Percentiles rank a stretch among this genome's conserved stretches.
These are phyloP conservation scores for Parascotia fuliginaria DNA, from an alignment of 2,888 invertebrate genomes.

Conservation along the genomic window DNA sequence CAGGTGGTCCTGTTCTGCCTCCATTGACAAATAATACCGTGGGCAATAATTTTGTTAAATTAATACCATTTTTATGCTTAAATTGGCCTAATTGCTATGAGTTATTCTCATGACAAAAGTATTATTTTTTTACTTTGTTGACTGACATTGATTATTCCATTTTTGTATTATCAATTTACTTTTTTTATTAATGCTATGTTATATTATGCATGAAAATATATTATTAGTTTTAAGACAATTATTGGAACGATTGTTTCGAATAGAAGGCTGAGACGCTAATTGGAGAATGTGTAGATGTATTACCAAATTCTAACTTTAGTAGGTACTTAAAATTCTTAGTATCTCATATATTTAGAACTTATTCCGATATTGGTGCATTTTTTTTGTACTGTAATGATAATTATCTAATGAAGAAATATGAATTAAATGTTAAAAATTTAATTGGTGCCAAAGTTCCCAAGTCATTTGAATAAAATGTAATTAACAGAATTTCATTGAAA, in stretches of 20 bases:
- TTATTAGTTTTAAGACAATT: slow-evolving; percentile 36
- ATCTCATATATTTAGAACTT: slow-evolving; percentile 41
- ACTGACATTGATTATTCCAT: slow-evolving; percentile 42
- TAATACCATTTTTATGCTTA: neutral
- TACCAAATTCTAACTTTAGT: slow-evolving; percentile 40
- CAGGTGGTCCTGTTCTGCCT: too few relatives aligned
- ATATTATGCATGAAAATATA: slow-evolving; percentile 37
- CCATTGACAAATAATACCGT: too few relatives aligned
- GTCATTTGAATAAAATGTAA: slow-evolving; percentile 20
- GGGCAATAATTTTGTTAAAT: too few relatives aligned
- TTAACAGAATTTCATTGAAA: slow-evolving; percentile 18
- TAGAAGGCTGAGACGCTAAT: slow-evolving; percentile 45
- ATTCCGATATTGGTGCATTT: slow-evolving; percentile 66
- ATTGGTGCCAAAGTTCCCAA: slow-evolving; percentile 76
- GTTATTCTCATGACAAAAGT: slow-evolving; percentile 35
- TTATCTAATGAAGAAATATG: slow-evolving; percentile 37
- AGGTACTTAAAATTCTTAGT: slow-evolving; percentile 56
- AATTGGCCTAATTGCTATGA: neutral
- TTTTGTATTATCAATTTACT: slow-evolving; percentile 36
- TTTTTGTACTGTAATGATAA: slow-evolving; percentile 46
- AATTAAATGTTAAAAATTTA: slow-evolving; percentile 48
- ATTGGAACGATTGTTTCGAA: slow-evolving; percentile 48
- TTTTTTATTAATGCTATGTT: slow-evolving; percentile 26
- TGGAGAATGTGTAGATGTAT: slow-evolving; percentile 40
- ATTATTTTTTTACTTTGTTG: slow-evolving; percentile 38